These are phyloP conservation scores for Chlorospingus flavigularis DNA, from an alignment of 2,797 vertebrate genomes.

Conservation along the genomic window DNA sequence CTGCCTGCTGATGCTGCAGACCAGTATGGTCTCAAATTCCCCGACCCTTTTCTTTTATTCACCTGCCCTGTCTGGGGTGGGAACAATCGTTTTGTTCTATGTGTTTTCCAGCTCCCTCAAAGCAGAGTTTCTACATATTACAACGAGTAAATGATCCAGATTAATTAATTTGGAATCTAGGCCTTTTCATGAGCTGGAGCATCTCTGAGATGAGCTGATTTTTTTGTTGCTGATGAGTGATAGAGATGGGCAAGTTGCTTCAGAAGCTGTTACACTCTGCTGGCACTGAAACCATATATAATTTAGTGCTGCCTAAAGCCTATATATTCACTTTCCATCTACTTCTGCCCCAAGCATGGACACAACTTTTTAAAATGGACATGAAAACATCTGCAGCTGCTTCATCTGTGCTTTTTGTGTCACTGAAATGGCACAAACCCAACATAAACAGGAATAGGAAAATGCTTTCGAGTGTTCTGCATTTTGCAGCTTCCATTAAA, in stretches of 20 bases:
- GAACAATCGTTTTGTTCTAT: neutral
- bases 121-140: neutral
- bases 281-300: neutral
- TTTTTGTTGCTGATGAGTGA: neutral
- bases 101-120: neutral
- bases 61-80: neutral
- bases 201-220: neutral
- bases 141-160: neutral
- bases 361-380: neutral
- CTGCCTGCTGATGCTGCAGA: neutral
- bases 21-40: accelerated
- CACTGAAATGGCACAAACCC: neutral
- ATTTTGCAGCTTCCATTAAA: neutral
- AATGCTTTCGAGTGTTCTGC: neutral
- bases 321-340: neutral
- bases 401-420: neutral
- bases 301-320: neutral
- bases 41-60: neutral
- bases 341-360: neutral
- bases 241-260: neutral
- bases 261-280: neutral
- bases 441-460: neutral
- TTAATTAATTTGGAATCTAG: neutral
- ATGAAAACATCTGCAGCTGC: neutral
- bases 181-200: neutral